These are phyloP conservation scores for Gnatocerus cornutus DNA, from an alignment of 2,888 invertebrate genomes.

Conservation along the genomic window DNA sequence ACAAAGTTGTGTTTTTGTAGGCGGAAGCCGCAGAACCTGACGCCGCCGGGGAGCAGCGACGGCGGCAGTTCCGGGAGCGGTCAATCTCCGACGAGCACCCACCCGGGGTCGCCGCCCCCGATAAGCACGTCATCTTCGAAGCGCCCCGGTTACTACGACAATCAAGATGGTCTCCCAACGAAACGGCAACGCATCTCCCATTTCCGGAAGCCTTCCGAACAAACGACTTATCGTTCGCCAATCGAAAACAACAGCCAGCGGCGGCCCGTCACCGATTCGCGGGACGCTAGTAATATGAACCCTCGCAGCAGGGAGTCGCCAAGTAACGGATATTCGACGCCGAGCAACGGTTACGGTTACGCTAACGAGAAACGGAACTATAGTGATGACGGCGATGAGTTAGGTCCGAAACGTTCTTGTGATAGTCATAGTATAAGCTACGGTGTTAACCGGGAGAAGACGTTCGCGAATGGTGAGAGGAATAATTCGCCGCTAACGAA, in stretches of 20 bases:
- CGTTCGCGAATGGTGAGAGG: slow-evolving; percentile 42
- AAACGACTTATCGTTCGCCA: slow-evolving; percentile 66
- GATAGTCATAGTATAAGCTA: slow-evolving; percentile 68
- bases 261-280: slow-evolving; percentile 68
- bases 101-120: slow-evolving; percentile 83
- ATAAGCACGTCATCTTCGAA: slow-evolving; percentile 72
- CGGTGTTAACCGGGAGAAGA: slow-evolving; percentile 65
- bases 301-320: slow-evolving; percentile 69
- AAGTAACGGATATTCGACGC: slow-evolving; percentile 31
- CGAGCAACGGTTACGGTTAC: slow-evolving; percentile 51
- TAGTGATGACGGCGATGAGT: slow-evolving; percentile 62
- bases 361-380: slow-evolving; percentile 62
- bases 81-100: slow-evolving; percentile 85
- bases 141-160: slow-evolving; percentile 77
- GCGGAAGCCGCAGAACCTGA: slow-evolving; percentile 92
- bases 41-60: slow-evolving; percentile 91
- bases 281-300: slow-evolving; percentile 72
- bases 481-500: slow-evolving; percentile 27
- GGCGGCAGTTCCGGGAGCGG: slow-evolving; percentile 84
- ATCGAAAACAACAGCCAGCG: slow-evolving; percentile 66
- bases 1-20: slow-evolving; percentile 70
- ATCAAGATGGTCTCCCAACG: slow-evolving; percentile 74
- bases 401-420: slow-evolving; percentile 64
- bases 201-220: slow-evolving; percentile 78
- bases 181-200: slow-evolving; percentile 93